A percentile compares a stretch with the other conserved stretches of the same genome.
Evolutionary conservation across 2,797 vertebrate genomes (phyloP).

Genomic region (Myotis vivesi): DNA sequence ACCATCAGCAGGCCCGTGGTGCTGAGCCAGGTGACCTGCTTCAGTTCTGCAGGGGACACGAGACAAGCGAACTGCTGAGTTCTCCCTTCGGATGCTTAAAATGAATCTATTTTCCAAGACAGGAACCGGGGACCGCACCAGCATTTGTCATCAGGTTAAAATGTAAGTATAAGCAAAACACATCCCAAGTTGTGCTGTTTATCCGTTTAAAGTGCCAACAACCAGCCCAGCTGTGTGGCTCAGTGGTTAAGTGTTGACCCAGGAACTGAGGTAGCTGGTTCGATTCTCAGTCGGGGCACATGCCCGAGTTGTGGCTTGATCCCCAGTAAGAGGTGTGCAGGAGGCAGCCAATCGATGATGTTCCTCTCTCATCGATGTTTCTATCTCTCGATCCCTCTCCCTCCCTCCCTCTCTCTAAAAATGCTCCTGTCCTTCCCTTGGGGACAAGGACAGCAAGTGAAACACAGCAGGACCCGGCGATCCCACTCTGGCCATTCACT

Average conservation of each 20-base stretch:
- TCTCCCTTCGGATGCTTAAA: background rate
- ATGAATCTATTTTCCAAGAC: background rate
- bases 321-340: no score
- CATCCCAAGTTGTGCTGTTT: background rate
- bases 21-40: slow-evolving; percentile 94
- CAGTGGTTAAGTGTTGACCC: no score
- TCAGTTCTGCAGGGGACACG: slow-evolving; percentile 87
- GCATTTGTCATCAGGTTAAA: background rate
- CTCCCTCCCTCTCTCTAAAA: no score
- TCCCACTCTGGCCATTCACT: background rate
- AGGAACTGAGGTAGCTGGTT: no score
- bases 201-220: background rate
- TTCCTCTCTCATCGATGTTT: no score
- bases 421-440: background rate
- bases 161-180: background rate
- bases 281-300: no score
- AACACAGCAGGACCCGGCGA: background rate
- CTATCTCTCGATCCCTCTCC: no score
- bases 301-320: no score
- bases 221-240: no score
- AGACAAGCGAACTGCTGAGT: background rate
- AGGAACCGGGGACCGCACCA: background rate
- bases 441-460: background rate
- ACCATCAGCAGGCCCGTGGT: slow-evolving; percentile 93
- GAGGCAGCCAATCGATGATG: no score